These are phyloP conservation scores for Lepidocyrtoides sp. DNA, from an alignment of 2,888 invertebrate genomes.

Conservation along the genomic window DNA sequence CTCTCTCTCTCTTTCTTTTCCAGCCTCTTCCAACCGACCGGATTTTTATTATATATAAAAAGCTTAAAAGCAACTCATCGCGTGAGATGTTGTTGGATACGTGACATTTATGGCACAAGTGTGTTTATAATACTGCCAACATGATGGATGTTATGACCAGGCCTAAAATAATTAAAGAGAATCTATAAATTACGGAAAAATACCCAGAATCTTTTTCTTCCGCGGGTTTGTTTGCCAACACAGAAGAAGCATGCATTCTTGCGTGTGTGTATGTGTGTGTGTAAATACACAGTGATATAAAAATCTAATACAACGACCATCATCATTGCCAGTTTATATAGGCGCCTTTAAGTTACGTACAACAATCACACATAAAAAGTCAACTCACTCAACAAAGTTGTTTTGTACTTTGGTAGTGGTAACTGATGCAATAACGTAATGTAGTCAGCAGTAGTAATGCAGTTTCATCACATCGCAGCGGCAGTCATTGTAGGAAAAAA, in stretches of 20 bases:
- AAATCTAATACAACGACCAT: background rate
- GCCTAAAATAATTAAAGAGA: slow-evolving; percentile 79
- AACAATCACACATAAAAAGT: slow-evolving; percentile 40
- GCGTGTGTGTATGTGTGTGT: background rate
- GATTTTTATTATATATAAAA: slow-evolving; percentile 77
- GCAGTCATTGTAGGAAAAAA: background rate
- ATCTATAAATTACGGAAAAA: slow-evolving; percentile 75
- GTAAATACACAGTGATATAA: background rate
- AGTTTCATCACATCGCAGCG: slow-evolving; percentile 32
- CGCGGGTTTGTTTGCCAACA: slow-evolving; percentile 9
- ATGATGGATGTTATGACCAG: slow-evolving; percentile 79
- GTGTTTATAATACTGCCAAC: slow-evolving; percentile 79
- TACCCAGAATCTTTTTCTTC: slow-evolving; percentile 48
- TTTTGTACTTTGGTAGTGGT: background rate
- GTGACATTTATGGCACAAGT: slow-evolving; percentile 80
- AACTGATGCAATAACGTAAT: slow-evolving; percentile 31
- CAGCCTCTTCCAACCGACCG: background rate
- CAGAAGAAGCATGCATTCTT: background rate
- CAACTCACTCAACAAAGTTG: slow-evolving; percentile 41
- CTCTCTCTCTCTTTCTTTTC: slow-evolving; percentile 27
- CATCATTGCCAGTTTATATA: background rate
- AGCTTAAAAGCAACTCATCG: slow-evolving; percentile 75
- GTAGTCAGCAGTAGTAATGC: slow-evolving; percentile 23
- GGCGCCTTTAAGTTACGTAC: too few relatives aligned
- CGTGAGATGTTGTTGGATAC: slow-evolving; percentile 70